Conservation (phyloP, 2,113 vertebrate species). For the Takifugu bimaculatus region DNA sequence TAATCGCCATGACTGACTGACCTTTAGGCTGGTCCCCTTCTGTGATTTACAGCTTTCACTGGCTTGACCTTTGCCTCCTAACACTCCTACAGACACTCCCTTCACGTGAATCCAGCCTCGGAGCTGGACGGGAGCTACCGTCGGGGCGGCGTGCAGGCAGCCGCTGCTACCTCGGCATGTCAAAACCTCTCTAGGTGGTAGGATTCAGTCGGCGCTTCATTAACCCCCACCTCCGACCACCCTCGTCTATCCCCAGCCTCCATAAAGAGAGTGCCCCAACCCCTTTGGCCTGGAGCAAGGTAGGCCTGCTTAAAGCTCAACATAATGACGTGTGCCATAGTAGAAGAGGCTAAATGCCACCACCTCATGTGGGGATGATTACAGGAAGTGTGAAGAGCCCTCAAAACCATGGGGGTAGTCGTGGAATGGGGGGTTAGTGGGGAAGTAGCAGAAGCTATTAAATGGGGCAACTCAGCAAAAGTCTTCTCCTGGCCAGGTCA, state of each 20-base stretch:
- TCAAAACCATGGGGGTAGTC: slow-evolving; percentile 31
- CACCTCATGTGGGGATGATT: slow-evolving; percentile 76
- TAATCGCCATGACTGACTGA: slow-evolving; percentile 69
- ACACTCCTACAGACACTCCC: slow-evolving; percentile 65
- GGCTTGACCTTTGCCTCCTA: slow-evolving; percentile 62
- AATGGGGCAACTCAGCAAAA: slow-evolving; percentile 64
- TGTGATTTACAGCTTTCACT: slow-evolving; percentile 74
- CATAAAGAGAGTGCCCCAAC: slow-evolving; percentile 56
- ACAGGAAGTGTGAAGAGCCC: slow-evolving; percentile 72
- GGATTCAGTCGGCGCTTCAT: slow-evolving; percentile 64
- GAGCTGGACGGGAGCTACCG: slow-evolving; percentile 44
- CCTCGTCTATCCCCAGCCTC: slow-evolving; percentile 42
- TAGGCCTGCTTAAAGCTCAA: slow-evolving; percentile 66
- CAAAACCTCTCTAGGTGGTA: slow-evolving; percentile 72
- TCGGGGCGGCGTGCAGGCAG: slow-evolving; percentile 36
- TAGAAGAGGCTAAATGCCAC: slow-evolving; percentile 64
- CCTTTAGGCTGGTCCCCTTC: slow-evolving; percentile 65
- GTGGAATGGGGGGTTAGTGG: slow-evolving; percentile 40
- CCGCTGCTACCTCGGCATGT: slow-evolving; percentile 61
- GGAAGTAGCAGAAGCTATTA: slow-evolving; percentile 63
- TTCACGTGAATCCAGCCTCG: slow-evolving; percentile 47
- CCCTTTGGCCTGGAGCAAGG: slow-evolving; percentile 65
- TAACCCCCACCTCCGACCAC: slow-evolving; percentile 53
- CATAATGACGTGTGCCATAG: slow-evolving; percentile 75
- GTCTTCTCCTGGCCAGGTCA: slow-evolving; percentile 67